phyloP scores from a whole-genome alignment of 2,888 invertebrate genomes.

The Tetragonula carbonaria region DNA sequence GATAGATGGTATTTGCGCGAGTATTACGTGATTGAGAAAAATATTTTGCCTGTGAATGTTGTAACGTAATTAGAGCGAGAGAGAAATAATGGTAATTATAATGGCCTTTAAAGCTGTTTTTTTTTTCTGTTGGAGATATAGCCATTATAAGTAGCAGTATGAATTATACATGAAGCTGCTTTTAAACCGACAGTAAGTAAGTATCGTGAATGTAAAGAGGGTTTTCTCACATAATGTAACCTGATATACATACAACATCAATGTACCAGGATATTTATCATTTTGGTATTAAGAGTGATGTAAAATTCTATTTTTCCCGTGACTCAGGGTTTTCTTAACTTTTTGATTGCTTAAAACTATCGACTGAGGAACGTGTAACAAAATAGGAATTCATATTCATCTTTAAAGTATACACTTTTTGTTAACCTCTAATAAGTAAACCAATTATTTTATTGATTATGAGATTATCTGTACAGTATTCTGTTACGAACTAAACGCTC shows the following conservation, averaged over 20 bases:
- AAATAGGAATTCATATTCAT: too few species aligned
- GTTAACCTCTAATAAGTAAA: too few species aligned
- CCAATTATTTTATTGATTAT: too few species aligned
- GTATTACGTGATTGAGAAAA: too few species aligned
- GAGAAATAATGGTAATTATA: not conserved
- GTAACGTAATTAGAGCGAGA: not conserved
- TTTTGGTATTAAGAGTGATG: not conserved
- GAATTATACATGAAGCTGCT: conserved; percentile 24
- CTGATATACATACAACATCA: not conserved
- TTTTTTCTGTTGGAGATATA: conserved; percentile 1
- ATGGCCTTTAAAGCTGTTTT: not conserved
- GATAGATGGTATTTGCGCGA: not conserved
- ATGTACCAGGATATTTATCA: not conserved
- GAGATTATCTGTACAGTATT: too few species aligned
- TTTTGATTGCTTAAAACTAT: too few species aligned
- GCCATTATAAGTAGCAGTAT: not conserved
- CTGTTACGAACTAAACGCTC: too few species aligned
- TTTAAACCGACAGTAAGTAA: conserved; percentile 6
- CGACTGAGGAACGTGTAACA: too few species aligned
- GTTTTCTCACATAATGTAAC: not conserved
- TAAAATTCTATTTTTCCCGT: not conserved
- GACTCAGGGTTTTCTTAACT: not conserved
- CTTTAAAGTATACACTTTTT: too few species aligned
- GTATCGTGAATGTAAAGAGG: conserved; percentile 12
- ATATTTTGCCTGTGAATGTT: not conserved